Conservation (phyloP, 2,113 vertebrate genomes). For the Tragelaphus imberbis region DNA sequence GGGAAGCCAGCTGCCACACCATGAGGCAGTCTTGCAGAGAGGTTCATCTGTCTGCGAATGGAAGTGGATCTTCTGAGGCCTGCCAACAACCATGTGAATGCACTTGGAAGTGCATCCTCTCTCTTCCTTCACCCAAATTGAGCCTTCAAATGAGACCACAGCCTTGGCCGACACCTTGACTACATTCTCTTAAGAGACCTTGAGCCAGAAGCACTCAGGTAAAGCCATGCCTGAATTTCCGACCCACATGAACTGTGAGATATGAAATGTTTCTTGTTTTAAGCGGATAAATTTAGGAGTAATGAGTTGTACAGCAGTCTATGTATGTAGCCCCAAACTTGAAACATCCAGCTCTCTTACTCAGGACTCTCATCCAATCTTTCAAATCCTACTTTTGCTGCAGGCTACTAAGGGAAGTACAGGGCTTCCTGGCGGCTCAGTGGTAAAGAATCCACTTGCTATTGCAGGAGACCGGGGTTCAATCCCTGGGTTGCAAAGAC, state of each 20-base stretch:
- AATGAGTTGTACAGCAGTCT: background rate
- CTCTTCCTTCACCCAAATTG: background rate
- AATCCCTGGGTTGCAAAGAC: background rate
- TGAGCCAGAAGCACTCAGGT: background rate
- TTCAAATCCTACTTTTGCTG: background rate
- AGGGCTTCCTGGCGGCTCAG: background rate
- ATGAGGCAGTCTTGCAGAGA: background rate
- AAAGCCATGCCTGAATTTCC: background rate
- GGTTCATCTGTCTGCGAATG: fast-evolving
- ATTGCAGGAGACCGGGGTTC: background rate
- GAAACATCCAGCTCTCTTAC: background rate
- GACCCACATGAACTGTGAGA: background rate
- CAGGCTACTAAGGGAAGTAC: background rate
- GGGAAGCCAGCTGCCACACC: background rate
- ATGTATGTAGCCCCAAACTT: background rate
- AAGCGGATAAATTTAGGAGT: background rate
- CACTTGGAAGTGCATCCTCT: background rate
- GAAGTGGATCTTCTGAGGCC: background rate
- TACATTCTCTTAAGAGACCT: background rate
- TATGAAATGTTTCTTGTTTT: background rate
- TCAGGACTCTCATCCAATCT: background rate
- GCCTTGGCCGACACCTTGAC: background rate
- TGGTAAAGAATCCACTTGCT: background rate
- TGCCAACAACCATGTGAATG: no score
- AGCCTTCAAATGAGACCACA: background rate